Evolutionary conservation across 2,113 vertebrate genomes (phyloP), one percentile per base, ranked within the genome.

Genomic region (Atlantisia rogersi): DNA sequence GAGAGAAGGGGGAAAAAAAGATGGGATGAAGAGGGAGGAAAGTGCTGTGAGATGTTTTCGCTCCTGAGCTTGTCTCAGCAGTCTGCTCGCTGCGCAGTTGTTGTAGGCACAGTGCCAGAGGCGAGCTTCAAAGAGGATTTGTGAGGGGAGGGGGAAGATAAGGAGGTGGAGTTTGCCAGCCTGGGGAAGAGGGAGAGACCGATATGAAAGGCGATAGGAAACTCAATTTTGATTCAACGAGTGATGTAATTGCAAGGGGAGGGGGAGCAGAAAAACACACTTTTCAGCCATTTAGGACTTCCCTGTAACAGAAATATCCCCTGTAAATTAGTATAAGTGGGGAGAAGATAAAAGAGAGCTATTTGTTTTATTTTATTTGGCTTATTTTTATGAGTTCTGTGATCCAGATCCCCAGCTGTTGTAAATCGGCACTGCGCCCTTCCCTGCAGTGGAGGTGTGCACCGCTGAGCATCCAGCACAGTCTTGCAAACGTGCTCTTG

Each of bases 161-260:
- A 95, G 56, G 73, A 86, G 37, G n/a, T 76, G 59, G 24, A 60
- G 77, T 86, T 93, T 80, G 37, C 70, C 79, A 94, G 75, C 70
- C 79, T 94, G 70, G 67, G 68, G 82, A 81, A 86, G 46, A 94
- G n/a, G 64, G 80, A 88, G 18, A 1, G 2, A 68, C 86, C 83
- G 92, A 95, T 93, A 86, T 6, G 60, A 44, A 80, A 70, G 35
- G 80, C 0, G 86, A 94, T 96, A 84, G 76, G 91, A 92, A 95
- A 96, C 84, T 77, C 70, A 75, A 44, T 92, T 97, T 94, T 68
- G 68, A 75, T 88, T 77, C 39, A 1, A 39, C 0, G 6, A 0
- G 1, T 96, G 85, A 86, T 86, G 85, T 83, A 78, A 95, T 92
- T 59, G 46, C 37, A 63, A 52, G 35, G 22, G 64, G 37, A 74